These are phyloP conservation scores for Heterodera schachtii DNA, from an alignment of 1,140 invertebrate species.

Conservation along the genomic window DNA sequence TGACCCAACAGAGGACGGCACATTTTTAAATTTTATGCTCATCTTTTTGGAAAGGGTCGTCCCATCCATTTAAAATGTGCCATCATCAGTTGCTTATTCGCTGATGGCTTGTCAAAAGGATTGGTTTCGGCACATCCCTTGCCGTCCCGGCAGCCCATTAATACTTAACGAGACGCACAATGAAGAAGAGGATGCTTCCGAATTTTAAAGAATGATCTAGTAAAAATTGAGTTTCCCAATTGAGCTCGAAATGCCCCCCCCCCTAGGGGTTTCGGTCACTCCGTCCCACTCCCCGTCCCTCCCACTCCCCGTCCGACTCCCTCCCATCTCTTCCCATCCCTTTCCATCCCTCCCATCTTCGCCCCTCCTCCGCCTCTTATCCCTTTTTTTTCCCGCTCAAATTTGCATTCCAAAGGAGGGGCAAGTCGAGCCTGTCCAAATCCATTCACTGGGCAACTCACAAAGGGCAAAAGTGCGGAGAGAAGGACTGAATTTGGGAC, in stretches of 20 bases:
- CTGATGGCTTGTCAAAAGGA: not conserved
- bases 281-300: too few relatives aligned
- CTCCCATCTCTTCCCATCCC: not conserved
- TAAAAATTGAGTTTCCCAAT: not conserved
- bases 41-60: too few relatives aligned
- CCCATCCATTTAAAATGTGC: not conserved
- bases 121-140: not conserved
- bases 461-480: constrained; percentile 3
- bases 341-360: too few relatives aligned
- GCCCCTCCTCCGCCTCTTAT: not conserved
- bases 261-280: not conserved
- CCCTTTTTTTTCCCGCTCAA: not conserved
- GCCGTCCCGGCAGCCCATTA: not conserved
- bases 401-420: constrained; percentile 27
- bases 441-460: constrained; percentile 13
- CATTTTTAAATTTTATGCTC: too few relatives aligned
- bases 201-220: not conserved
- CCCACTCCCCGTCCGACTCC: too few relatives aligned
- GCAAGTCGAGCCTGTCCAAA: not conserved
- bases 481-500: constrained; percentile 6
- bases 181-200: not conserved
- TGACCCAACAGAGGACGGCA: not conserved
- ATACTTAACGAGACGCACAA: not conserved
- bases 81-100: not conserved
- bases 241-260: not conserved